Conservation (phyloP, 2,888 invertebrate species). For the Dinocampus coccinellae region DNA sequence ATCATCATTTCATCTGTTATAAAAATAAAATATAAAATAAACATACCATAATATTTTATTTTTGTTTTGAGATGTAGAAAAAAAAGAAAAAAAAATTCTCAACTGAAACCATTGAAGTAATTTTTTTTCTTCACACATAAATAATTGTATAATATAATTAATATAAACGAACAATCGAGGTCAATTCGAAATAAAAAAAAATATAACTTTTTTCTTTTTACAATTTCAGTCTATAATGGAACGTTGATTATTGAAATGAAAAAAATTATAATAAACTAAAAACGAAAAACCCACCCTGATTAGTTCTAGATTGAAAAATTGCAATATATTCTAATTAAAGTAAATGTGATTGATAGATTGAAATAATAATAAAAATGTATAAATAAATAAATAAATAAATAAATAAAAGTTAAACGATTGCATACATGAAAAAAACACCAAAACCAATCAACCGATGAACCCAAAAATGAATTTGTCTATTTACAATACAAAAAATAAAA, state of each 20-base stretch:
- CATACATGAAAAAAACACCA: conserved; percentile 56
- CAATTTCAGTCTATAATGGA: neutral
- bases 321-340: conserved; percentile 24
- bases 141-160: neutral
- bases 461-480: conserved; percentile 56
- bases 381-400: too few species aligned
- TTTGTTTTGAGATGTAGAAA: too few species aligned
- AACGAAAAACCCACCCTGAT: conserved; percentile 33
- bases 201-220: neutral
- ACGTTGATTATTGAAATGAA: conserved; percentile 2
- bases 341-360: conserved; percentile 31
- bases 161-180: neutral
- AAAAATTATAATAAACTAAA: conserved; percentile 22
- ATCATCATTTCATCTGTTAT: conserved; percentile 75
- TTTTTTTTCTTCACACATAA: neutral
- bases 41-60: too few species aligned
- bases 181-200: neutral
- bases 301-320: conserved; percentile 26
- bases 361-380: conserved; percentile 14
- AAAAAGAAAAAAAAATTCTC: conserved; percentile 32
- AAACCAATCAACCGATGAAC: conserved; percentile 56
- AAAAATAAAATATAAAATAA: conserved; percentile 48
- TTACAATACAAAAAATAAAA: conserved; percentile 48
- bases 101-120: neutral
- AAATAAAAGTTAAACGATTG: conserved; percentile 53